Base-by-base conservation (phyloP, 2,888 invertebrate genomes). In the Drosophila suboccidentalis region DNA sequence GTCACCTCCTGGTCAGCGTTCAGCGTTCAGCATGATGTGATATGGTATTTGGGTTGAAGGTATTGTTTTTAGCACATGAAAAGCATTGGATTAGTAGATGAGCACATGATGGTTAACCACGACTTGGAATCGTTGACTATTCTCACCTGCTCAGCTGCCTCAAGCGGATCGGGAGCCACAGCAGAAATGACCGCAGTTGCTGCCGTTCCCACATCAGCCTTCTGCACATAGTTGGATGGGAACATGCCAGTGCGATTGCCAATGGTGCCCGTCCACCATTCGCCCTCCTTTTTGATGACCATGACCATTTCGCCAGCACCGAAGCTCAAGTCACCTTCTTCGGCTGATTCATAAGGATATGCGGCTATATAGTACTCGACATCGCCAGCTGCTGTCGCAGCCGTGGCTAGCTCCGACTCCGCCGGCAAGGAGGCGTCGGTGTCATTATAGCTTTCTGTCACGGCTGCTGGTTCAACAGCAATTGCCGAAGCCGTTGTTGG, bases 181-280 rank as follows among this genome's bases (percentile, higher is more conserved):
- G 68, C 29, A 44, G 55, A 41, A 44, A 39, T 36, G 15, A 78
- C 62, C 36, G 34, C n/a, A 1, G 19, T 22, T 11, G 75, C 73
- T 11, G 90, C 79, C 26, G 77, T 76, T 0, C 93, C 93, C 36
- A 93, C 93, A 78, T 95, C 95, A 1, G 95, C 95, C 51, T 95
- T 95, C 88, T 96, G 96, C 60, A 97, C 99, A 93, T 99, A 99
- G 94, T 98, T 99, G 2, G 98, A 98, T 0, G 99, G 99, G 93
- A 99, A 99, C 80, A 99, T 98, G 61, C 99, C 99, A 10, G 95
- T 95, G 74, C 96, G 92, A 84, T 95, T 94, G 43, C 96, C 97
- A 79, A 98, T 95, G 76, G 95, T 95, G 32, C 99, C 99, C 4
- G 98, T 98, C 99, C 99, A 99, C 99, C 99, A 99, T 91, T 99